phyloP scores from a whole-genome alignment of 1,140 invertebrate species.

The Chironomus striatipennis region DNA sequence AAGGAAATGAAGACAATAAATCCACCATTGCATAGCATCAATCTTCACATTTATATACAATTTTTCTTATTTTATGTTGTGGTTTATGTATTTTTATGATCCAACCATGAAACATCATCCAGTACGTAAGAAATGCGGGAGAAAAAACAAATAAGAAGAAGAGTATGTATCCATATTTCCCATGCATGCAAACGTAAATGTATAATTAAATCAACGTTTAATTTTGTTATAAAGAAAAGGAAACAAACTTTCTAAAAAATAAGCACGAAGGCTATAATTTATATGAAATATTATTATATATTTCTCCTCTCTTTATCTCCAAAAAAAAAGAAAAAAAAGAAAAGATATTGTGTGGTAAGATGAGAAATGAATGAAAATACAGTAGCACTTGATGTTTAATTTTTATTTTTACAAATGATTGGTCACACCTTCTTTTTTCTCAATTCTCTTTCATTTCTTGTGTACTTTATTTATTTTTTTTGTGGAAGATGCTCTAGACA shows the following conservation, averaged over 20 bases:
- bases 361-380: slow-evolving; percentile 11
- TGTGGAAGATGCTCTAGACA: not conserved
- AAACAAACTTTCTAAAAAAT: not conserved
- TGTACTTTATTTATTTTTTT: too few species aligned
- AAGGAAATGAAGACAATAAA: too few species aligned
- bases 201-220: not conserved
- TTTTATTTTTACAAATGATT: slow-evolving; percentile 24
- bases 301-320: too few species aligned
- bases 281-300: slow-evolving; percentile 4
- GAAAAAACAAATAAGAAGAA: too few species aligned
- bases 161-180: not conserved
- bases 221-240: not conserved
- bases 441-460: not conserved
- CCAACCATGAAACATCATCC: not conserved
- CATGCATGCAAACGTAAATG: not conserved
- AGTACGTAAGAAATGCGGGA: too few species aligned
- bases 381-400: slow-evolving; percentile 23
- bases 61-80: too few species aligned
- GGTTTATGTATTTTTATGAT: not conserved
- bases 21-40: too few species aligned
- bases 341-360: not conserved
- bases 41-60: too few species aligned
- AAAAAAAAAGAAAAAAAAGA: not conserved
- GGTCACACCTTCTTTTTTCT: not conserved
- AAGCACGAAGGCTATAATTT: not conserved